Percentiles rank a stretch among this genome's conserved stretches.
These are phyloP conservation scores for Macroteleia sp. DNA, from an alignment of 2,888 invertebrate species.

Conservation along the genomic window DNA sequence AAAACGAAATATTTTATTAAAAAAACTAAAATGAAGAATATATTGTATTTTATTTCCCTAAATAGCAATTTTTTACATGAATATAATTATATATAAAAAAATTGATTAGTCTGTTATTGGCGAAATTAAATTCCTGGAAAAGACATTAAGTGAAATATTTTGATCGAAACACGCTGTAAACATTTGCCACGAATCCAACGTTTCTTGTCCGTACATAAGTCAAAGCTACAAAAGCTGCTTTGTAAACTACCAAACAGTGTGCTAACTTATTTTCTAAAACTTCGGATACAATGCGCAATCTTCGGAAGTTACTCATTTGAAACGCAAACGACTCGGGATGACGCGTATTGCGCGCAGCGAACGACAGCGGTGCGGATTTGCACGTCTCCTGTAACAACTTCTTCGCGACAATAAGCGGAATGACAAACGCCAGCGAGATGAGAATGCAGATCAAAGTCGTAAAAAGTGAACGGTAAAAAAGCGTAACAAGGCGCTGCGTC, in stretches of 20 bases:
- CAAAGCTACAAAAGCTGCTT: constrained; percentile 8
- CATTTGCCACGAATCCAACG: too few relatives aligned
- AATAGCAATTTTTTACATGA: too few relatives aligned
- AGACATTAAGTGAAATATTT: too few relatives aligned
- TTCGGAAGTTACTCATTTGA: constrained; percentile 1
- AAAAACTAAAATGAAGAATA: too few relatives aligned
- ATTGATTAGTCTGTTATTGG: too few relatives aligned
- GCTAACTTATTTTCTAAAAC: not conserved
- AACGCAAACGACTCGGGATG: constrained; percentile 1
- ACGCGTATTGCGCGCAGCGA: not conserved
- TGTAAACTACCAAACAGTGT: not conserved
- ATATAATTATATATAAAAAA: too few relatives aligned
- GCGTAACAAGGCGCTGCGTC: constrained; percentile 5
- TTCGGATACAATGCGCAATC: constrained; percentile 3
- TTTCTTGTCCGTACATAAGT: not conserved
- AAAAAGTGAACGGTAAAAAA: constrained; percentile 15
- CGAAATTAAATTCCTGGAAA: too few relatives aligned
- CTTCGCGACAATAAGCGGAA: constrained; percentile 15
- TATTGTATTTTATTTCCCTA: too few relatives aligned
- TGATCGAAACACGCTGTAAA: too few relatives aligned
- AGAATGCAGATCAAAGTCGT: constrained; percentile 30
- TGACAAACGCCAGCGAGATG: constrained; percentile 19
- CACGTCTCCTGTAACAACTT: constrained; percentile 12
- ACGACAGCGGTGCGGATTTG: not conserved
- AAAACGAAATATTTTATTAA: too few relatives aligned